phyloP scores from a whole-genome alignment of 2,888 invertebrate species.

The Philereme vetulata region DNA sequence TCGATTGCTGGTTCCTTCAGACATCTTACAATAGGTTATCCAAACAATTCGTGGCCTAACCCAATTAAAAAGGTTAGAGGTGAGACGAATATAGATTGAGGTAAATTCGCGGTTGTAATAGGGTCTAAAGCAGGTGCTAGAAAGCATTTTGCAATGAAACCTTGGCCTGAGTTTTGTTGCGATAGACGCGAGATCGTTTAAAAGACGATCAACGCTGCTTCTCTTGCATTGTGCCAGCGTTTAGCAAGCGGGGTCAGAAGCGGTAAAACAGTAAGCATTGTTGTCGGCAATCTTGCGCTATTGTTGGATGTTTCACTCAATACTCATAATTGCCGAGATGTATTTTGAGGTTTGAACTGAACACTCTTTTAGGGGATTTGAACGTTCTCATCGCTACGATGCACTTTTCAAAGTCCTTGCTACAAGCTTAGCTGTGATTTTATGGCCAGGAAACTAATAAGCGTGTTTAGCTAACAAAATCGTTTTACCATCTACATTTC shows the following conservation, averaged over 20 bases:
- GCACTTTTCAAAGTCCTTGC: slow-evolving; percentile 33
- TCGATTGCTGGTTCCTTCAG: slow-evolving; percentile 24
- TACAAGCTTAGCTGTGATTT: slow-evolving; percentile 27
- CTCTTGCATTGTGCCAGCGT: slow-evolving; percentile 70
- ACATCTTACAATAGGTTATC: slow-evolving; percentile 13
- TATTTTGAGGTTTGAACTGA: slow-evolving; percentile 37
- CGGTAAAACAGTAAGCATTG: slow-evolving; percentile 61
- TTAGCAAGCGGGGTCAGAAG: slow-evolving; percentile 72
- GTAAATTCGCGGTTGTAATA: slow-evolving; percentile 51
- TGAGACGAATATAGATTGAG: slow-evolving; percentile 72
- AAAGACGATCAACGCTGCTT: slow-evolving; percentile 78
- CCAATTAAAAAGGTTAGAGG: slow-evolving; percentile 72
- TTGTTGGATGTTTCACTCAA: slow-evolving; percentile 66
- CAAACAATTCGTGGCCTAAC: slow-evolving; percentile 50
- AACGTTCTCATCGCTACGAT: slow-evolving; percentile 53
- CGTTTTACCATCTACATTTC: slow-evolving; percentile 48
- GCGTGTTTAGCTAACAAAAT: slow-evolving; percentile 38
- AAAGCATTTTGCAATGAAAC: slow-evolving; percentile 76
- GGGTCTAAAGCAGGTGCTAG: slow-evolving; percentile 72
- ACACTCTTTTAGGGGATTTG: slow-evolving; percentile 32
- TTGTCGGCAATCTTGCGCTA: slow-evolving; percentile 62
- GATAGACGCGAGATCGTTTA: slow-evolving; percentile 76
- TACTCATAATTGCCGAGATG: slow-evolving; percentile 67
- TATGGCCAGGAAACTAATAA: slow-evolving; percentile 34
- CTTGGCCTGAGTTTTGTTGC: slow-evolving; percentile 67